These are phyloP conservation scores for Lymantria dispar DNA, from an alignment of 2,888 invertebrate species.

Conservation along the genomic window DNA sequence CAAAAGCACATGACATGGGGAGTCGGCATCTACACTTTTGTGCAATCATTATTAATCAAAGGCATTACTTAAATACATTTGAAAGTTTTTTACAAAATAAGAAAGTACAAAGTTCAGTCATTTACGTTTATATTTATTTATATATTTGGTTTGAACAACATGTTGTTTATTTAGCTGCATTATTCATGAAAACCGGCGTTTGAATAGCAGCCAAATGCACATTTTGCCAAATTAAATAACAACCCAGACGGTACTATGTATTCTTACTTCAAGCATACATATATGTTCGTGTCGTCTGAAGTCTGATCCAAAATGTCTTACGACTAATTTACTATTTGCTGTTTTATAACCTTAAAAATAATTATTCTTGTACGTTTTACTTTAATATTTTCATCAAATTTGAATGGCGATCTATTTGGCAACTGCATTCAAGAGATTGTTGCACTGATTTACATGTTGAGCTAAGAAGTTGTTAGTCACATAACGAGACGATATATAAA, in stretches of 20 bases:
- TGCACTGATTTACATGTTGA: constrained; percentile 21
- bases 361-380: background rate
- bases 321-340: constrained; percentile 15
- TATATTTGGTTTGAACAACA: constrained; percentile 36
- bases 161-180: constrained; percentile 56
- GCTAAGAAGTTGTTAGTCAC: constrained; percentile 40
- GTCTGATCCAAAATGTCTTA: constrained; percentile 40
- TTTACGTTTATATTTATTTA: constrained; percentile 22
- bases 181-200: constrained; percentile 50
- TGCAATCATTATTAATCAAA: too few species aligned
- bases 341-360: background rate
- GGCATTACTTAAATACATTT: too few species aligned
- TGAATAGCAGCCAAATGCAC: constrained; percentile 72
- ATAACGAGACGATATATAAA: constrained; percentile 27
- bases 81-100: too few species aligned
- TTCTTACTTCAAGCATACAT: constrained; percentile 37
- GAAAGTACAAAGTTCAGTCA: constrained; percentile 7
- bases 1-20: too few species aligned
- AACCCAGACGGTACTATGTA: constrained; percentile 60
- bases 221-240: constrained; percentile 70
- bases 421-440: constrained; percentile 12
- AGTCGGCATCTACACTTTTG: too few species aligned
- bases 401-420: constrained; percentile 7
- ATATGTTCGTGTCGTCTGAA: constrained; percentile 22
- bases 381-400: constrained; percentile 12